Evolutionary conservation across 2,888 invertebrate species (phyloP).

Genomic region (Himalopsyche kuldschensis): DNA sequence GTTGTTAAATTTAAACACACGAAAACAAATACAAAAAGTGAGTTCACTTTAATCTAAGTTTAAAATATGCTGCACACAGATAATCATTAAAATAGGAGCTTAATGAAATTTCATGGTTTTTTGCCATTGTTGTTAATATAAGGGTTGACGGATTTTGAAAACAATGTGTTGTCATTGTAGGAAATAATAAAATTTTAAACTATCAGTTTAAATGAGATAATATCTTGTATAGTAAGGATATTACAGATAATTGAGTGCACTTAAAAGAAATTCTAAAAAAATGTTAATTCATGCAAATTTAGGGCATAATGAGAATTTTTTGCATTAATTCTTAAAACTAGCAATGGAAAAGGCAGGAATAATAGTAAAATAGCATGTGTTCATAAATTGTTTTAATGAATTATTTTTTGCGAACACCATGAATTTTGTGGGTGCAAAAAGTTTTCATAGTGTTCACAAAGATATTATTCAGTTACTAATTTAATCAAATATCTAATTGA

Average conservation of each 20-base stretch:
- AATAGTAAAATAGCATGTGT: neutral
- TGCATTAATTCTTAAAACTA: too few species aligned
- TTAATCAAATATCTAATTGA: neutral
- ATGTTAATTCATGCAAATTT: neutral
- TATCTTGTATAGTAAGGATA: too few species aligned
- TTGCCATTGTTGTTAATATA: too few species aligned
- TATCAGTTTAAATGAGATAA: too few species aligned
- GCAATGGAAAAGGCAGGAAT: neutral
- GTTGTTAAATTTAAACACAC: constrained; percentile 40
- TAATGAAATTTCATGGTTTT: too few species aligned
- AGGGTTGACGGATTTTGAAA: too few species aligned
- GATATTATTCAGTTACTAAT: constrained; percentile 16
- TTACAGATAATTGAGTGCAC: too few species aligned
- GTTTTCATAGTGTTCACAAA: constrained; percentile 27
- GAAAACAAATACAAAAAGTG: constrained; percentile 32
- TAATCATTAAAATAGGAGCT: neutral
- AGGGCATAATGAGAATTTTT: neutral
- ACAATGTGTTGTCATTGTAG: too few species aligned
- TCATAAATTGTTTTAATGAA: neutral
- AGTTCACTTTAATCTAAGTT: neutral
- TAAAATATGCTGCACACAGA: neutral
- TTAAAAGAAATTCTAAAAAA: neutral
- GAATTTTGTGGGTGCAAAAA: constrained; percentile 39
- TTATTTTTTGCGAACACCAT: constrained; percentile 28
- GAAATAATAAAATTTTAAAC: too few species aligned